These are phyloP conservation scores for Caranx ignobilis DNA, from an alignment of 2,113 vertebrate genomes.

Conservation along the genomic window DNA sequence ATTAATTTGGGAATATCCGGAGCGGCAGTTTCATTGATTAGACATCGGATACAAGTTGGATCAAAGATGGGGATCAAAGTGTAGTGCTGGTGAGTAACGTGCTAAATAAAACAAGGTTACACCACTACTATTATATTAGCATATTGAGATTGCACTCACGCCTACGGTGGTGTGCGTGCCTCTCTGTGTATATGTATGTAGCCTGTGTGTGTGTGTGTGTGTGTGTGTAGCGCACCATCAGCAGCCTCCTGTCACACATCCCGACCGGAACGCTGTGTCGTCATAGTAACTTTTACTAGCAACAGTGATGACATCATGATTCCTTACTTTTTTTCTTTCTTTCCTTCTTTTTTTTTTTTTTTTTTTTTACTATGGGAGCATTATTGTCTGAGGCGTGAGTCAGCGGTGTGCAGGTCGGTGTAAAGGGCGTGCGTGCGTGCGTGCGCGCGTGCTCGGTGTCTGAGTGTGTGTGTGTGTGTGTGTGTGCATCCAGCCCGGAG, in stretches of 20 bases:
- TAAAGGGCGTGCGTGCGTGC: constrained; percentile 36
- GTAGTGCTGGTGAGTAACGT: constrained; percentile 75
- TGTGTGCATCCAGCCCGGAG: background rate
- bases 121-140: constrained; percentile 19
- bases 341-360: too few relatives aligned
- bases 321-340: background rate
- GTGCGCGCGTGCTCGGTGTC: background rate
- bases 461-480: constrained; percentile 57
- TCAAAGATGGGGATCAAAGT: constrained; percentile 69
- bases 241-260: background rate
- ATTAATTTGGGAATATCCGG: constrained; percentile 51
- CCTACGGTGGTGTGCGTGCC: constrained; percentile 28
- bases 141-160: constrained; percentile 61
- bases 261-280: constrained; percentile 18
- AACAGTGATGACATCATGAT: constrained; percentile 53
- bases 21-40: constrained; percentile 46
- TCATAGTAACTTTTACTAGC: constrained; percentile 62
- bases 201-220: background rate
- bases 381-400: constrained; percentile 57
- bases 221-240: background rate
- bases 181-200: background rate
- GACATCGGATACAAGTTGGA: constrained; percentile 56
- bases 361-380: constrained; percentile 52
- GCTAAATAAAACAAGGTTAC: constrained; percentile 1
- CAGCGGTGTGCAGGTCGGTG: constrained; percentile 53